Percentiles rank a stretch among this genome's conserved stretches.
These are phyloP conservation scores for Eulimnadia texana DNA, from an alignment of 1,140 invertebrate genomes.

Conservation along the genomic window DNA sequence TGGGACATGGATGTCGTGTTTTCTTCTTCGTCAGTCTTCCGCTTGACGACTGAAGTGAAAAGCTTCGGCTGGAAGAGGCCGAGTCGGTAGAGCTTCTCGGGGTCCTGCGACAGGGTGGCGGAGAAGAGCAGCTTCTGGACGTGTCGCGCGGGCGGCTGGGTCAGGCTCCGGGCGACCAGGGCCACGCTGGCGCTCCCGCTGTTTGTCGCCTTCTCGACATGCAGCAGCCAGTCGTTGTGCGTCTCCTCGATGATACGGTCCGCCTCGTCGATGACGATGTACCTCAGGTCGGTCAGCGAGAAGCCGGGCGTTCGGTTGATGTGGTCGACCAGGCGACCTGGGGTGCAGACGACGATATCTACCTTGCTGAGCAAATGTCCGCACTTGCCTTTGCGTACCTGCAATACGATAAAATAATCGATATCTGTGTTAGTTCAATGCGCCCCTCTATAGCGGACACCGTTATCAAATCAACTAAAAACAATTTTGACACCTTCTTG, in stretches of 20 bases:
- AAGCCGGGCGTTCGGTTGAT: slow-evolving; percentile 76
- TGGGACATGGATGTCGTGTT: slow-evolving; percentile 6
- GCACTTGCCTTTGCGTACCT: slow-evolving; percentile 18
- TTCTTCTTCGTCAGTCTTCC: slow-evolving; percentile 27
- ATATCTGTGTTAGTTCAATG: too few relatives aligned
- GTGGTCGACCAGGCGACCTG: slow-evolving; percentile 84
- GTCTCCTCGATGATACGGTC: slow-evolving; percentile 83
- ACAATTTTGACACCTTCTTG: too few relatives aligned
- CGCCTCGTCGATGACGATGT: slow-evolving; percentile 89
- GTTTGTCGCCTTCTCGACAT: slow-evolving; percentile 32
- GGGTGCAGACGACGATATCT: slow-evolving; percentile 87
- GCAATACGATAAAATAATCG: neutral
- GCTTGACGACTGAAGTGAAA: slow-evolving; percentile 55
- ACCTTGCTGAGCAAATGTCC: slow-evolving; percentile 28
- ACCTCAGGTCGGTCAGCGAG: slow-evolving; percentile 57
- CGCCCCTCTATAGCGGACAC: too few relatives aligned
- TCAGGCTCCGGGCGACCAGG: slow-evolving; percentile 5
- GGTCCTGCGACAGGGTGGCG: slow-evolving; percentile 88
- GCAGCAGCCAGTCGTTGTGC: slow-evolving; percentile 74
- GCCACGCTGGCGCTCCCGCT: neutral
- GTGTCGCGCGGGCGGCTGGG: slow-evolving; percentile 29
- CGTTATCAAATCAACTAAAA: too few relatives aligned
- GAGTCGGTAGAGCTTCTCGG: slow-evolving; percentile 76
- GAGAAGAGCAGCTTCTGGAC: slow-evolving; percentile 91
- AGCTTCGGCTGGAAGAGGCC: slow-evolving; percentile 80